Conservation (phyloP, 2,797 vertebrate genomes). For the Limosa lapponica region DNA sequence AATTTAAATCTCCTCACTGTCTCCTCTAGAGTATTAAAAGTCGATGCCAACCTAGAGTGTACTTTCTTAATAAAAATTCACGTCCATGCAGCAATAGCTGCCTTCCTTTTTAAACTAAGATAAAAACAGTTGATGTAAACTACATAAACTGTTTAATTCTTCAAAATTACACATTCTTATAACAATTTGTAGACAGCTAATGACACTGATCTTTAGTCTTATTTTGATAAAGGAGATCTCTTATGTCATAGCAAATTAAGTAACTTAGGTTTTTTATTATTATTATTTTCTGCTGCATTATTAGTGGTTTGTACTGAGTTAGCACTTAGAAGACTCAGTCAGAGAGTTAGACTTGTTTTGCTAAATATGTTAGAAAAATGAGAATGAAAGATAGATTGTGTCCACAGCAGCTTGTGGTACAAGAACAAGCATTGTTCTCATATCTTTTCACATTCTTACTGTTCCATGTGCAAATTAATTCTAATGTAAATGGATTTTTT, state of each 20-base stretch:
- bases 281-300: neutral
- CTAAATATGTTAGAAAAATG: neutral
- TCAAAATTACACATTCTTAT: neutral
- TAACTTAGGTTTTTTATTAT: neutral
- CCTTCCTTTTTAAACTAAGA: neutral
- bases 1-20: neutral
- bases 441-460: neutral
- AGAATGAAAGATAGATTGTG: neutral
- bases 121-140: neutral
- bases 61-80: neutral
- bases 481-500: neutral
- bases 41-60: neutral
- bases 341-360: neutral
- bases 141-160: neutral
- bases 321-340: neutral
- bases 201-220: neutral
- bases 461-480: neutral
- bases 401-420: neutral
- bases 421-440: neutral
- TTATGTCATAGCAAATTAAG: neutral
- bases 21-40: neutral
- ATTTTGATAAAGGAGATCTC: neutral
- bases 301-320: neutral
- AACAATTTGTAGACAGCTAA: fast-evolving
- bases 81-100: neutral